phyloP scores from a whole-genome alignment of 2,113 vertebrate species.

The Dunckerocampus dactyliophorus region DNA sequence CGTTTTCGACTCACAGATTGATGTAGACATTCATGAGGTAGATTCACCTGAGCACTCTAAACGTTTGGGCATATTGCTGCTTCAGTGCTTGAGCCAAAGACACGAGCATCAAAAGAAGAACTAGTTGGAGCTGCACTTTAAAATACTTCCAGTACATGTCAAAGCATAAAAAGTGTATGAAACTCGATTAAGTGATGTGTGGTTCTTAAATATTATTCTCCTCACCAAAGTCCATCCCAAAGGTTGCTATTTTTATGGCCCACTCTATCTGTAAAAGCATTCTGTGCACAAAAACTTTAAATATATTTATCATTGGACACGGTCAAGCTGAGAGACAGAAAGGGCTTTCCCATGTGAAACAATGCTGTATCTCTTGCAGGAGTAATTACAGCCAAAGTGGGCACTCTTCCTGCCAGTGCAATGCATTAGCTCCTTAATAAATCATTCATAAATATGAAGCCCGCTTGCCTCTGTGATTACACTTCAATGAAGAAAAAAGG shows the following conservation, averaged over 20 bases:
- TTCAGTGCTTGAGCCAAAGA: too few species aligned
- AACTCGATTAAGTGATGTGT: not conserved
- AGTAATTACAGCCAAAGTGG: constrained; percentile 53
- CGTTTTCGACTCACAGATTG: too few species aligned
- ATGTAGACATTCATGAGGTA: too few species aligned
- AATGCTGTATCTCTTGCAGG: constrained; percentile 30
- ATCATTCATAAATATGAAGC: constrained; percentile 62
- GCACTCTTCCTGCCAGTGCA: constrained; percentile 49
- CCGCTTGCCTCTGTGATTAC: constrained; percentile 51
- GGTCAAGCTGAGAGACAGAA: constrained; percentile 12
- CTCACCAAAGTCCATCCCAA: not conserved
- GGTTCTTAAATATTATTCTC: not conserved
- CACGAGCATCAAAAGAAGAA: too few species aligned
- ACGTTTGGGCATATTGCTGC: too few species aligned
- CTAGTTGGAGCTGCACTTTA: too few species aligned
- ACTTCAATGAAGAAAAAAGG: constrained; percentile 41
- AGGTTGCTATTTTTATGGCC: not conserved
- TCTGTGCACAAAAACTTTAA: constrained; percentile 16
- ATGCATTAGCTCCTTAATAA: constrained; percentile 51
- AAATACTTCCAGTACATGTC: too few species aligned
- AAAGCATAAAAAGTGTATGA: too few species aligned
- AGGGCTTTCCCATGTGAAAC: constrained; percentile 23
- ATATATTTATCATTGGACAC: constrained; percentile 17
- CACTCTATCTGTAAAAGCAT: not conserved
- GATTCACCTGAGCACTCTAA: too few species aligned